phyloP scores from a whole-genome alignment of 2,888 invertebrate genomes.

The Invenusta paracnida region DNA sequence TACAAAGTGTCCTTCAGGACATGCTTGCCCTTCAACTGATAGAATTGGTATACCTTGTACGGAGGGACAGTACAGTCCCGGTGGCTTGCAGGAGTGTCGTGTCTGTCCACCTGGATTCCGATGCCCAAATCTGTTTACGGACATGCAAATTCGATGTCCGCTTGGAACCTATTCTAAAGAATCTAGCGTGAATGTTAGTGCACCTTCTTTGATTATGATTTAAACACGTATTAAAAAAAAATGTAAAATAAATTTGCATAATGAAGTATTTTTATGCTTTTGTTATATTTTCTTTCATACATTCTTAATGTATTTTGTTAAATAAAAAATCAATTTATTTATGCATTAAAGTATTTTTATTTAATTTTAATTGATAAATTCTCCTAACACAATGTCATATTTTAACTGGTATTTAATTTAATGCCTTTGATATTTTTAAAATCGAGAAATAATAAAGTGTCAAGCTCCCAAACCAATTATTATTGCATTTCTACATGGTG shows the following conservation, averaged over 20 bases:
- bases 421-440: too few species aligned
- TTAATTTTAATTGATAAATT: too few species aligned
- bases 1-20: slow-evolving; percentile 51
- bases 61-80: slow-evolving; percentile 41
- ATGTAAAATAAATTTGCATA: too few species aligned
- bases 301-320: background rate
- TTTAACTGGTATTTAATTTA: too few species aligned
- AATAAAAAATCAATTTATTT: background rate
- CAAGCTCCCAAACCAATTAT: too few species aligned
- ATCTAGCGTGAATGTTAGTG: background rate
- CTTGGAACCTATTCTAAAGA: slow-evolving; percentile 52
- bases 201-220: background rate
- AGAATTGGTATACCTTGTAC: slow-evolving; percentile 46
- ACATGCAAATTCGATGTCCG: slow-evolving; percentile 48
- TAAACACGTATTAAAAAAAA: too few species aligned
- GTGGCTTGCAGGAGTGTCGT: slow-evolving; percentile 51
- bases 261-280: too few species aligned
- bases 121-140: slow-evolving; percentile 53
- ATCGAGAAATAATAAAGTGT: too few species aligned
- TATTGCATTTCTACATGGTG: too few species aligned
- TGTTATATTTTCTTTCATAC: too few species aligned
- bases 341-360: background rate
- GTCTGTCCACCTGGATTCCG: slow-evolving; percentile 54
- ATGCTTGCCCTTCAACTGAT: slow-evolving; percentile 48
- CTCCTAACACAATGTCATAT: too few species aligned